Percentiles rank a stretch among this genome's conserved stretches.
These are phyloP conservation scores for Anguilla rostrata DNA, from an alignment of 2,113 vertebrate genomes.

Conservation along the genomic window DNA sequence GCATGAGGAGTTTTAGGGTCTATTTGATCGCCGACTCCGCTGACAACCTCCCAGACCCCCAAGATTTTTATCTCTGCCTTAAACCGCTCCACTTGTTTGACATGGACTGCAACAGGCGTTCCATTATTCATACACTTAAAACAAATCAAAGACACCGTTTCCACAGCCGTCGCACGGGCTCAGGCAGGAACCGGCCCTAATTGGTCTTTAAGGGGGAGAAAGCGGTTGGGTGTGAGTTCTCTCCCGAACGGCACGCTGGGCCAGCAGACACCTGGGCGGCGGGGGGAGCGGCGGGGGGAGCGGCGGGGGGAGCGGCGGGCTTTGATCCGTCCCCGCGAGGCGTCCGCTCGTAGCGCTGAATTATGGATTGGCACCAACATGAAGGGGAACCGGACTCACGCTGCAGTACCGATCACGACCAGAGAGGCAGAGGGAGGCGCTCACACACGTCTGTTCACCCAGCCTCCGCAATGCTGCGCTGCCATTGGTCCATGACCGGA, in stretches of 20 bases:
- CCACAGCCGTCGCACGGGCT: not conserved
- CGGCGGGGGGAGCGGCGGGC: not conserved
- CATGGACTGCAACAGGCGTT: not conserved
- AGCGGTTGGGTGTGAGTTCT: not conserved
- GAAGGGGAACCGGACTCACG: not conserved
- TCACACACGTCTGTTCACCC: not conserved
- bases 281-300: too few relatives aligned
- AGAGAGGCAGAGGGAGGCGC: not conserved
- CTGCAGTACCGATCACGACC: not conserved
- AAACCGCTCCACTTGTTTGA: not conserved
- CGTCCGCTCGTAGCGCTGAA: not conserved
- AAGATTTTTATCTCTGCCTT: not conserved
- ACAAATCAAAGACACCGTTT: not conserved
- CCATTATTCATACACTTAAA: not conserved
- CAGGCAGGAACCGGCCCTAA: not conserved
- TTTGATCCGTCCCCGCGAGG: not conserved
- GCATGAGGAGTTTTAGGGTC: not conserved
- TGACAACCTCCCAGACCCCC: not conserved
- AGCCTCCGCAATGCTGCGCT: not conserved
- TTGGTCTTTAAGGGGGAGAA: not conserved
- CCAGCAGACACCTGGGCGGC: not conserved
- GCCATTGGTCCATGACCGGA: not conserved
- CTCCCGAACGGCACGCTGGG: not conserved
- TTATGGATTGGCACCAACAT: slow-evolving; percentile 12
- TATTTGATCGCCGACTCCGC: not conserved